Percentiles rank a stretch among this genome's conserved stretches.
These are phyloP conservation scores for Neopipo cinnamomea DNA, from an alignment of 2,113 vertebrate genomes.

Conservation along the genomic window DNA sequence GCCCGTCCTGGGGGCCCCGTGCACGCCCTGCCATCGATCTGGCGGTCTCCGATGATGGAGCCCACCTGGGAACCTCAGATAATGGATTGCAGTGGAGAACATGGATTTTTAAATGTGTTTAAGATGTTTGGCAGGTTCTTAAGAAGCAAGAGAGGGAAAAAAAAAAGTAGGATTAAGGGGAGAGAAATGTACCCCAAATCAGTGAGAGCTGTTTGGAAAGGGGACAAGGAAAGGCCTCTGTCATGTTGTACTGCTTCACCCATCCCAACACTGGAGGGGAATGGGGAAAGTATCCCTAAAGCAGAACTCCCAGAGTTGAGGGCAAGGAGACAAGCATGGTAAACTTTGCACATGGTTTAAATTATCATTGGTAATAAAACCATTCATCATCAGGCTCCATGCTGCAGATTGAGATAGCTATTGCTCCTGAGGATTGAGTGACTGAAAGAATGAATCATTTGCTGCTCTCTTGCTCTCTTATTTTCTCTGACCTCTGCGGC, in stretches of 20 bases:
- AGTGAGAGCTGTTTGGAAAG: neutral
- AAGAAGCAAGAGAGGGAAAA: neutral
- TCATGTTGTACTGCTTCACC: neutral
- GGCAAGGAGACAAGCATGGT: neutral
- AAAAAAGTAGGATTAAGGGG: neutral
- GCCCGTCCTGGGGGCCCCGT: neutral
- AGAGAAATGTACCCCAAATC: neutral
- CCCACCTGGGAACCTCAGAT: conserved; percentile 6
- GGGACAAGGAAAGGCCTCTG: neutral
- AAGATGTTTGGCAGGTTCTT: conserved; percentile 31
- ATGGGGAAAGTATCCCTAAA: neutral
- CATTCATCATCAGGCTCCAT: conserved; percentile 21
- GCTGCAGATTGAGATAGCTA: neutral
- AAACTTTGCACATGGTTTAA: neutral
- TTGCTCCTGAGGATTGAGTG: neutral
- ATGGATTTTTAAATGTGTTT: conserved; percentile 38
- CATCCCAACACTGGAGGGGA: neutral
- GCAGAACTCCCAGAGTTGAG: neutral
- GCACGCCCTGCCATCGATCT: conserved; percentile 1
- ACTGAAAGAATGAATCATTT: conserved; percentile 26
- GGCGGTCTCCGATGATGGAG: neutral
- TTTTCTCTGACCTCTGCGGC: neutral
- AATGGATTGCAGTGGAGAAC: conserved; percentile 37
- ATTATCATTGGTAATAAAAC: conserved; percentile 21
- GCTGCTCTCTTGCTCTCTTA: neutral